Evolutionary conservation across 2,113 vertebrate genomes (phyloP).

Genomic region (Hypocryptadius cinnamomeus): DNA sequence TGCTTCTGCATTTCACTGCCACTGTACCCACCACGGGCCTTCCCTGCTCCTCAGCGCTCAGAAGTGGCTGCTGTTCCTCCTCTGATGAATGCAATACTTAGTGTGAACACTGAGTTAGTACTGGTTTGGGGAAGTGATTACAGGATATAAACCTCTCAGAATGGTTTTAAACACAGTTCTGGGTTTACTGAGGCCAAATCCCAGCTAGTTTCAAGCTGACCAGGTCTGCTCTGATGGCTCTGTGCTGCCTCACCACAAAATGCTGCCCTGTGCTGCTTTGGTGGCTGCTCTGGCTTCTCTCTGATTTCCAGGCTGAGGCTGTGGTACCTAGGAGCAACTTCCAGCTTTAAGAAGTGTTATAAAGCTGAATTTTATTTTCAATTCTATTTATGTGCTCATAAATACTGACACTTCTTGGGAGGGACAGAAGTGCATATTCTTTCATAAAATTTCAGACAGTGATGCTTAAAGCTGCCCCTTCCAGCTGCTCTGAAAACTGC

Average conservation of each 20-base stretch:
- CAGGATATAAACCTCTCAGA: not conserved
- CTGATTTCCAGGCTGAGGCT: not conserved
- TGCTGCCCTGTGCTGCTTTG: not conserved
- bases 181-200: not conserved
- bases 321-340: not conserved
- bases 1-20: fast-evolving
- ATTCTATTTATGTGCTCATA: not conserved
- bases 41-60: not conserved
- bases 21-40: fast-evolving
- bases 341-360: not conserved
- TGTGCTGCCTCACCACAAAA: not conserved
- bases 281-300: not conserved
- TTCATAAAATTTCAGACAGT: not conserved
- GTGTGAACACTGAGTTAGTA: not conserved
- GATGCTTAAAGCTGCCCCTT: not conserved
- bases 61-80: not conserved
- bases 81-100: not conserved
- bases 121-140: not conserved
- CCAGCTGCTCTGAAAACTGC: not conserved
- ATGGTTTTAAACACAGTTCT: not conserved
- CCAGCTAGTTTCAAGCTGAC: not conserved
- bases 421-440: not conserved
- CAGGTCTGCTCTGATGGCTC: not conserved
- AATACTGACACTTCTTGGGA: not conserved
- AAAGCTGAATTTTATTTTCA: not conserved